A percentile compares a stretch with the other conserved stretches of the same genome.
Evolutionary conservation across 2,797 vertebrate genomes (phyloP).

Genomic region (Artibeus jamaicensis): DNA sequence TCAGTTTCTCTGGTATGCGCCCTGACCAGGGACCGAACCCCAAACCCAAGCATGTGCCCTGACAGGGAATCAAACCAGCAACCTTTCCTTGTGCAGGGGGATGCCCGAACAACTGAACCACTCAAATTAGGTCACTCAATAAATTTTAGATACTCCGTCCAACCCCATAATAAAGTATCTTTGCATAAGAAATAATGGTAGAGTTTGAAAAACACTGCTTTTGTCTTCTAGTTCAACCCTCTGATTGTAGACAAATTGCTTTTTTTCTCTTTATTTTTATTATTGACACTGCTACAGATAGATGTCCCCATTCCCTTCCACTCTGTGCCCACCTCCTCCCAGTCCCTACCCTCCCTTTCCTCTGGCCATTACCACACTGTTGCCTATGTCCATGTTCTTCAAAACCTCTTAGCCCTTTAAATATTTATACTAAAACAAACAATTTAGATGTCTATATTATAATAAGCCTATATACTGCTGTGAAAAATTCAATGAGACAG

Average conservation of each 20-base stretch:
- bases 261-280: background rate
- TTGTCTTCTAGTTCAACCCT: background rate
- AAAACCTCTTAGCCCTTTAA: background rate
- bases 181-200: background rate
- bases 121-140: background rate
- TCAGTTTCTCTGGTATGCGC: background rate
- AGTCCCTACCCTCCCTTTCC: background rate
- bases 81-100: background rate
- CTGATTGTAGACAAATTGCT: background rate
- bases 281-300: background rate
- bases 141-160: background rate
- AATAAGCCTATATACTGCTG: background rate
- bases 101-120: background rate
- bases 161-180: background rate
- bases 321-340: background rate
- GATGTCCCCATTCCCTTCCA: background rate
- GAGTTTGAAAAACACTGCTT: background rate
- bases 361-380: background rate
- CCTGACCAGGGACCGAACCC: background rate
- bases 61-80: background rate
- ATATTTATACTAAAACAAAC: background rate
- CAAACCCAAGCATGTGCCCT: background rate
- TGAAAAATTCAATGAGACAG: background rate
- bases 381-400: background rate
- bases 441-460: background rate